Evolutionary conservation across 2,797 vertebrate genomes (phyloP), one percentile per base, ranked within the genome.

Genomic region (Coreius guichenoti): DNA sequence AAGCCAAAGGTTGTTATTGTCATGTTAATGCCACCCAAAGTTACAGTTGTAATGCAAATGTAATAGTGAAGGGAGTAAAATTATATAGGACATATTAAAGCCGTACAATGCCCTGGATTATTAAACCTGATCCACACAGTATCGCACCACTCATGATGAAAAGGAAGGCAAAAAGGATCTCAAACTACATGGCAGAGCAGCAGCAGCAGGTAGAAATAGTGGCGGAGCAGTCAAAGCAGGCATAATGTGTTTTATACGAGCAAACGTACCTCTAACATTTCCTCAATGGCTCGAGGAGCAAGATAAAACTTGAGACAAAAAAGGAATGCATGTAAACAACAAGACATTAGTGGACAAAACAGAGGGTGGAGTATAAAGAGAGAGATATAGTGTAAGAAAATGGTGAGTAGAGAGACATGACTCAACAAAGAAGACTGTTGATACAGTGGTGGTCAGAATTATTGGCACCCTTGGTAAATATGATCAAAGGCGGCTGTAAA

Each of bases 241-340:
- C 21, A 73, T 33, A 49, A 80, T 58, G 43, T 12, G 83, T 43
- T 81, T 86, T 33, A 45, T 72, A 63, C 16, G 54, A 63, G 68
- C 68, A 47, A 90, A 94, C 94, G 88, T 95, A 95, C 94, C 95
- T 96, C 94, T 89, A 95, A 92, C 93, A 95, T 94, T 92, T 95
- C 94, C 92, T 94, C 95, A 93, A 96, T 94, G 91, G 93, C 93
- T 76, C 92, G 94, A 90, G 95, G 94, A 90, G 94, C 90, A 90
- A 95, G 93, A 86, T 89, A 92, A 89, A 92, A 90, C 95, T 96
- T 94, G 87, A 29, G 91, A 91, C 90, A 94, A 88, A 92, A 93
- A 92, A 91, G 91, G 29, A 90, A 91, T 93, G 83, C 89, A 56
- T 3, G 33, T 78, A 92, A 90, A 93, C 86, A 93, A 89, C 87